These are phyloP conservation scores for Lerema accius DNA, from an alignment of 1,140 invertebrate species.

Conservation along the genomic window DNA sequence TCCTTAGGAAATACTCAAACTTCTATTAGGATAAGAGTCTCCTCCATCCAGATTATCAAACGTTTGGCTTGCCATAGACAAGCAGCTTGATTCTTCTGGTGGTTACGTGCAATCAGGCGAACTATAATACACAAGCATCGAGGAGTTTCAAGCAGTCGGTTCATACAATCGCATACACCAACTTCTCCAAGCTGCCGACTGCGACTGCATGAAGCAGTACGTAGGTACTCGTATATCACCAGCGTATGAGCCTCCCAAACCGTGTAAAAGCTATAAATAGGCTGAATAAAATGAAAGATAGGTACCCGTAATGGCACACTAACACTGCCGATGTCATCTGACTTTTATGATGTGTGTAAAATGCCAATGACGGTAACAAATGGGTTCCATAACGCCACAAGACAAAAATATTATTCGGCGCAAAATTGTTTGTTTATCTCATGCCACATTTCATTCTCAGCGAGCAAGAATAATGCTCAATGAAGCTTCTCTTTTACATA, in stretches of 20 bases:
- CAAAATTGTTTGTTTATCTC: constrained; percentile 34
- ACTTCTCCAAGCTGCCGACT: too few species aligned
- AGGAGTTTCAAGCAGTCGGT: too few species aligned
- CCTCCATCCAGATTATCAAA: too few species aligned
- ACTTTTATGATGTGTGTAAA: constrained; percentile 35
- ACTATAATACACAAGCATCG: too few species aligned
- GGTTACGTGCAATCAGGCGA: too few species aligned
- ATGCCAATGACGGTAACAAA: constrained; percentile 35
- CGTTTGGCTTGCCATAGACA: too few species aligned
- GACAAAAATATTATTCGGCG: constrained; percentile 34
- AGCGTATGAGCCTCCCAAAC: constrained; percentile 19
- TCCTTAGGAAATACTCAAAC: too few species aligned
- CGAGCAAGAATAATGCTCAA: constrained; percentile 24
- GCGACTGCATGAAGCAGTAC: too few species aligned
- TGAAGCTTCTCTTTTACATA: constrained; percentile 17
- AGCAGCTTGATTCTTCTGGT: too few species aligned
- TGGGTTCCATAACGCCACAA: constrained; percentile 24
- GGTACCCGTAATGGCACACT: constrained; percentile 31
- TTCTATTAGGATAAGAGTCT: too few species aligned
- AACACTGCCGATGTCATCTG: constrained; percentile 32
- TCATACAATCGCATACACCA: too few species aligned
- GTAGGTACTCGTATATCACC: too few species aligned
- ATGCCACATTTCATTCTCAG: constrained; percentile 29
- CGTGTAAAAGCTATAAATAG: constrained; percentile 21
- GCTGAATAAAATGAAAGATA: constrained; percentile 32